Evolutionary conservation across 2,113 vertebrate species (phyloP).

Genomic region (Poecilia latipinna): DNA sequence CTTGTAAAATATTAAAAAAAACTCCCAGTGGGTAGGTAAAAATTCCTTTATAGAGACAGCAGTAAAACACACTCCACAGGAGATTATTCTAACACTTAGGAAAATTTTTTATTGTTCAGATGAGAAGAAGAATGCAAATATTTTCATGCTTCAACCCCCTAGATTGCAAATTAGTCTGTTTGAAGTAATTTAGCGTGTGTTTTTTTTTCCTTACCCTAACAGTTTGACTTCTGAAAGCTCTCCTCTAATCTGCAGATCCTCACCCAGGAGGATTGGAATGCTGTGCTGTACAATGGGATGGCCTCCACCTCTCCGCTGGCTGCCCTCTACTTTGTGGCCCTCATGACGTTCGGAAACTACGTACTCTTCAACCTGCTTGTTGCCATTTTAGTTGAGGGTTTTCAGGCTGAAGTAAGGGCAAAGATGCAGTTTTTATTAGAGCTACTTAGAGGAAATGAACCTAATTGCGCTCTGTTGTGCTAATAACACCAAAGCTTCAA

Average conservation of each 20-base stretch:
- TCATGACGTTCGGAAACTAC: constrained; percentile 99
- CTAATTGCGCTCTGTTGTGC: constrained; percentile 54
- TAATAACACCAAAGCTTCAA: constrained; percentile 64
- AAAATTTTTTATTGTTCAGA: constrained; percentile 51
- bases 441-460: constrained; percentile 35
- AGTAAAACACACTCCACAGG: constrained; percentile 44
- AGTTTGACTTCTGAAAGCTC: not conserved
- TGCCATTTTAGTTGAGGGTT: constrained; percentile 97
- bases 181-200: not conserved
- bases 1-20: constrained; percentile 32
- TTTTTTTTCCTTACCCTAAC: not conserved
- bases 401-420: constrained; percentile 86
- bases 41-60: constrained; percentile 31
- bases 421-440: constrained; percentile 21
- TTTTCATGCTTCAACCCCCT: constrained; percentile 15
- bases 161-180: not conserved
- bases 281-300: constrained; percentile 97
- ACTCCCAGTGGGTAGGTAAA: constrained; percentile 45
- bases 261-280: constrained; percentile 98
- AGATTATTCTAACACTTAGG: constrained; percentile 60
- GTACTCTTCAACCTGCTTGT: constrained; percentile 98
- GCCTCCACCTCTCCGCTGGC: constrained; percentile 95
- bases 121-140: constrained; percentile 43
- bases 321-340: constrained; percentile 94
- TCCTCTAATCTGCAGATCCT: constrained; percentile 84